Percentiles rank a stretch among this genome's conserved stretches.
Evolutionary conservation across 2,113 vertebrate species (phyloP).

Genomic region (Micronisus gabar): DNA sequence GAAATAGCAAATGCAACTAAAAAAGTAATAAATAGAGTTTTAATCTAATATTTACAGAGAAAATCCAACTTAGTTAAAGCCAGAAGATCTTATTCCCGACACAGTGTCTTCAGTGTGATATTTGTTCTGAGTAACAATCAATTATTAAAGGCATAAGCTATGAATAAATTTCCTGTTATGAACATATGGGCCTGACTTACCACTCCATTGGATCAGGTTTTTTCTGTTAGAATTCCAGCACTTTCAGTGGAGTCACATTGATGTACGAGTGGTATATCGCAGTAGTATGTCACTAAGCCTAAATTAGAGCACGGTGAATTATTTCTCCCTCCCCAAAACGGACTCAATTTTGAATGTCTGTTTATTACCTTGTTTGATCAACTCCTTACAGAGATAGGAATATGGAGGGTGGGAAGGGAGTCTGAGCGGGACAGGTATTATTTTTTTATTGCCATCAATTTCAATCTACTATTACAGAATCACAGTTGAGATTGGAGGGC

Average conservation of each 20-base stretch:
- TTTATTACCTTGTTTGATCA: not conserved
- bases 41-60: not conserved
- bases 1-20: not conserved
- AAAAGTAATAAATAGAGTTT: not conserved
- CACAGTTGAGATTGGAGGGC: not conserved
- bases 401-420: not conserved
- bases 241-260: not conserved
- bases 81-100: not conserved
- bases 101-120: not conserved
- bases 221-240: not conserved
- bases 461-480: not conserved
- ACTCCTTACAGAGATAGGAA: not conserved
- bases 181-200: not conserved
- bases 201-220: not conserved
- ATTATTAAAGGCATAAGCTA: not conserved
- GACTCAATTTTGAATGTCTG: not conserved
- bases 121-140: not conserved
- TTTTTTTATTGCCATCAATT: not conserved
- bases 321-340: not conserved
- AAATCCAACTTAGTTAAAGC: not conserved
- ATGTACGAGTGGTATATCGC: rapidly evolving
- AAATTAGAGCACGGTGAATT: not conserved
- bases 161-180: not conserved
- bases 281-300: not conserved
- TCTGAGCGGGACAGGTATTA: not conserved